A percentile compares a stretch with the other conserved stretches of the same genome.
Conservation (phyloP, 1,140 invertebrate species). For the Lordiphosa mommai region DNA sequence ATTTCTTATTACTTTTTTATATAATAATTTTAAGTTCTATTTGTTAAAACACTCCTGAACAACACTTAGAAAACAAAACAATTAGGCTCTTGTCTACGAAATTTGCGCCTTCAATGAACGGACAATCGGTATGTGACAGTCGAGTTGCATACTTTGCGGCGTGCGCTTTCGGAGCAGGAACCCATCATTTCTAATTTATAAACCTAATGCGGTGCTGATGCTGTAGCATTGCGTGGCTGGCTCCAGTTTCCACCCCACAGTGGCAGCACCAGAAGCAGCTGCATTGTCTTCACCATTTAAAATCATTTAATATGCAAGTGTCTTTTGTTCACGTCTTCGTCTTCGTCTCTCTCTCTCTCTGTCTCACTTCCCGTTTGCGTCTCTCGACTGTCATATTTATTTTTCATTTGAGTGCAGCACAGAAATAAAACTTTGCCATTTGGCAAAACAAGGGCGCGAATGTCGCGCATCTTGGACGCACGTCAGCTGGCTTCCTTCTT, state of each 20-base stretch:
- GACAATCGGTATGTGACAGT: constrained; percentile 34
- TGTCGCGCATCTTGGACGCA: constrained; percentile 65
- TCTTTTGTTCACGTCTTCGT: constrained; percentile 53
- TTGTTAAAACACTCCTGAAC: too few relatives aligned
- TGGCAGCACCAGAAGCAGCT: constrained; percentile 23
- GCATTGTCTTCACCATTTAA: constrained; percentile 73
- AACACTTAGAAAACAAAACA: too few relatives aligned
- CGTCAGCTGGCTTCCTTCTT: constrained; percentile 61
- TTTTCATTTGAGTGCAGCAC: constrained; percentile 73
- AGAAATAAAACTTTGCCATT: constrained; percentile 78
- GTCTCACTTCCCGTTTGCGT: not conserved
- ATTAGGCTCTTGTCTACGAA: not conserved
- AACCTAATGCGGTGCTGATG: constrained; percentile 68
- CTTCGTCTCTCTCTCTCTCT: not conserved
- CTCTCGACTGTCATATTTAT: constrained; percentile 75
- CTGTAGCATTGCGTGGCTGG: constrained; percentile 16
- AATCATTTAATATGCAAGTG: constrained; percentile 77
- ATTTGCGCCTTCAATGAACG: not conserved
- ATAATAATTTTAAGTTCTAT: too few relatives aligned
- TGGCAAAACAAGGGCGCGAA: constrained; percentile 73
- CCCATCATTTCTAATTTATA: constrained; percentile 77
- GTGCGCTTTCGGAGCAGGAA: constrained; percentile 24
- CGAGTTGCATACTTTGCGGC: constrained; percentile 10
- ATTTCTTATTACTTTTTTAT: too few relatives aligned
- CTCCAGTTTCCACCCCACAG: constrained; percentile 1